Evolutionary conservation across 1,140 invertebrate genomes (phyloP).

Genomic region (Neuroterus valhalla): DNA sequence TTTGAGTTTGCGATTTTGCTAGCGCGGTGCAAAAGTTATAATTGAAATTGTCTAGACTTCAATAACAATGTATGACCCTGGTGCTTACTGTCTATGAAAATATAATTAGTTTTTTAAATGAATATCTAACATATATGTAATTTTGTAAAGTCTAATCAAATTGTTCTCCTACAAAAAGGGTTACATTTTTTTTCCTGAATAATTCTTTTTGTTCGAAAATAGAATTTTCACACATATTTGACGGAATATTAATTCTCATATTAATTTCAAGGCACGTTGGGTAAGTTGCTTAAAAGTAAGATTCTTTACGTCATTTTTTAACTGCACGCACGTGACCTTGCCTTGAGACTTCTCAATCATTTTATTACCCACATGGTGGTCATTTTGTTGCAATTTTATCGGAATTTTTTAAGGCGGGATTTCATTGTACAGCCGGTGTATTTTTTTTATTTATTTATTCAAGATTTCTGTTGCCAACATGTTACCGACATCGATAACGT

Average conservation of each 20-base stretch:
- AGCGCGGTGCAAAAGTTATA: too few relatives aligned
- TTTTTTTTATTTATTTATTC: too few relatives aligned
- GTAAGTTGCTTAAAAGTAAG: constrained; percentile 4
- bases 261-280: background rate
- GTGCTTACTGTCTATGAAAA: too few relatives aligned
- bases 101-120: too few relatives aligned
- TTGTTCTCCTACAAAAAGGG: background rate
- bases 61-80: too few relatives aligned
- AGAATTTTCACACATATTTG: background rate
- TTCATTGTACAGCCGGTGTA: constrained; percentile 9
- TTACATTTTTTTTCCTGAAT: background rate
- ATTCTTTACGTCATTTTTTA: constrained; percentile 22
- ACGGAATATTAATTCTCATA: background rate
- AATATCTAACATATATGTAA: too few relatives aligned
- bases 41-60: too few relatives aligned
- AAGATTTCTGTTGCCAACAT: too few relatives aligned
- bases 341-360: constrained; percentile 18
- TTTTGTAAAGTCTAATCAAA: background rate
- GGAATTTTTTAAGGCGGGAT: background rate
- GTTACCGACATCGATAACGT: too few relatives aligned
- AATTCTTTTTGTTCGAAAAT: background rate
- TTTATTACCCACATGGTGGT: constrained; percentile 17
- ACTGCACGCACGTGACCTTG: constrained; percentile 7
- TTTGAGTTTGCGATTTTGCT: too few relatives aligned
- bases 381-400: background rate